Evolutionary conservation across 1,140 invertebrate genomes (phyloP).

Genomic region (Mylabris phalerata): DNA sequence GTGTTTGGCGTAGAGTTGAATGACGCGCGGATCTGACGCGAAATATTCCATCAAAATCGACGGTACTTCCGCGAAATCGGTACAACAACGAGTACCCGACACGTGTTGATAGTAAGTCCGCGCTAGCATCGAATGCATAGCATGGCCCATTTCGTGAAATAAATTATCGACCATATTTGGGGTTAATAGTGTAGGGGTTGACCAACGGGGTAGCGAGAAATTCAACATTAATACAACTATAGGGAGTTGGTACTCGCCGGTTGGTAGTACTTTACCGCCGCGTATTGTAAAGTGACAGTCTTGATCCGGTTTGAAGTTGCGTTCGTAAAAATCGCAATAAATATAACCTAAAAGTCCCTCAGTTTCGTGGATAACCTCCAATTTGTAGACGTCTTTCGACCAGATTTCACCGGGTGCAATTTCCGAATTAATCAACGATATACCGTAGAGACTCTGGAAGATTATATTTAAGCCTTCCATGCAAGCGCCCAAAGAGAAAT

Average conservation of each 20-base stretch:
- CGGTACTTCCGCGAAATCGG: conserved; percentile 98
- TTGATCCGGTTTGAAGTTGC: conserved; percentile 85
- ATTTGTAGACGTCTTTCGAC: conserved; percentile 81
- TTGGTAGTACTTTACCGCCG: conserved; percentile 73
- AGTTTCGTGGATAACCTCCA: conserved; percentile 70
- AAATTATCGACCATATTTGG: conserved; percentile 88
- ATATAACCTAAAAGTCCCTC: conserved; percentile 86
- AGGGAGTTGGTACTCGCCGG: conserved; percentile 84
- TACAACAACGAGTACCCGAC: conserved; percentile 91
- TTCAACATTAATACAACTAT: conserved; percentile 93
- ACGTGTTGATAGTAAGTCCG: conserved; percentile 94
- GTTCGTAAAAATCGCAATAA: conserved; percentile 95
- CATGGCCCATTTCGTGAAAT: conserved; percentile 99
- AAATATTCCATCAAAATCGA: conserved; percentile 99
- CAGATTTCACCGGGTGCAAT: conserved; percentile 72
- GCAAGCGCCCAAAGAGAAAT: conserved; percentile 89
- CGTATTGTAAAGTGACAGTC: conserved; percentile 98
- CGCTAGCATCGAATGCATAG: conserved; percentile 97
- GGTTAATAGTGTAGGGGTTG: conserved; percentile 71
- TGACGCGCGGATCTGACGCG: conserved; percentile 77
- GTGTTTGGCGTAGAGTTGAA: conserved; percentile 83
- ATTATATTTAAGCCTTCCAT: conserved; percentile 93
- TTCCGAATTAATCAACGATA: conserved; percentile 65
- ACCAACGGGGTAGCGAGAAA: conserved; percentile 65
- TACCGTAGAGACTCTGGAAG: conserved; percentile 72